Conservation (phyloP, 2,888 invertebrate genomes). For the Agrilus cyanescens region DNA sequence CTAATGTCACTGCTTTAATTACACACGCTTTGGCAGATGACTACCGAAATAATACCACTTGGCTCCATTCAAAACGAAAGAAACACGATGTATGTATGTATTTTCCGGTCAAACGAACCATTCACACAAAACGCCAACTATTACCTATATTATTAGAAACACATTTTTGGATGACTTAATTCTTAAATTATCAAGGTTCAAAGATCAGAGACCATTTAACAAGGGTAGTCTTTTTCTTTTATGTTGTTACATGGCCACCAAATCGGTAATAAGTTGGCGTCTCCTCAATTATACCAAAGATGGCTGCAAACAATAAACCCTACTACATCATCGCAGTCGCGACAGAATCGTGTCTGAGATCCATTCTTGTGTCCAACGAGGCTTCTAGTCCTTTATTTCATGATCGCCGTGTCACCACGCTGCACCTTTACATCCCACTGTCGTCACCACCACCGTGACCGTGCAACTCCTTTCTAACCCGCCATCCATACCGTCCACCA, state of each 20-base stretch:
- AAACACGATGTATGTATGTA: too few relatives aligned
- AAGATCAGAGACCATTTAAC: too few relatives aligned
- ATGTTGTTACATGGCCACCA: too few relatives aligned
- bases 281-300: conserved; percentile 16
- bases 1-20: too few relatives aligned
- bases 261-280: conserved; percentile 12
- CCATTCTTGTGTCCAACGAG: conserved; percentile 31
- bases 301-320: conserved; percentile 16
- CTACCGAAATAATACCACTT: too few relatives aligned
- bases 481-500: conserved; percentile 13
- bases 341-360: conserved; percentile 28
- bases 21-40: too few relatives aligned
- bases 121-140: too few relatives aligned
- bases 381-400: conserved; percentile 30
- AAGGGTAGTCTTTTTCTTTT: too few relatives aligned
- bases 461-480: conserved; percentile 11
- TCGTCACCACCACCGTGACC: too few relatives aligned
- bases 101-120: too few relatives aligned
- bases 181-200: too few relatives aligned
- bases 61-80: too few relatives aligned
- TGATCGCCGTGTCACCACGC: conserved; percentile 21
- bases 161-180: conserved; percentile 11
- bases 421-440: conserved; percentile 15
- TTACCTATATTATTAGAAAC: background rate
- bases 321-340: conserved; percentile 20